These are phyloP conservation scores for Drosophila neutralis DNA, from an alignment of 2,888 invertebrate species.

Conservation along the genomic window DNA sequence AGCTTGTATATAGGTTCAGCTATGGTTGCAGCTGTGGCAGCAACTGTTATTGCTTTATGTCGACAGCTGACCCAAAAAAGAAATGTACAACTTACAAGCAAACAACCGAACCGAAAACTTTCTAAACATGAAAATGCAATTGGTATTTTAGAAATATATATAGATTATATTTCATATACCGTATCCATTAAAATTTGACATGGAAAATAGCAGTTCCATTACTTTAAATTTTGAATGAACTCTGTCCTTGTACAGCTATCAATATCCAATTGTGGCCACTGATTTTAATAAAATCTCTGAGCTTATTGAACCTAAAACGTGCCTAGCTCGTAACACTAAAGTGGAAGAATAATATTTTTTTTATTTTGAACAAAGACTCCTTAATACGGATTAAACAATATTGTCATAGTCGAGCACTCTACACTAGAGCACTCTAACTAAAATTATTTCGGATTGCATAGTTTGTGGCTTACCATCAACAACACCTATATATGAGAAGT, in stretches of 20 bases:
- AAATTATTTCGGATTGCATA: constrained; percentile 17
- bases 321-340: too few species aligned
- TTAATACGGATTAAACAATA: not conserved
- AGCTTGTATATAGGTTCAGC: not conserved
- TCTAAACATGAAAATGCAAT: constrained; percentile 57
- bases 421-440: not conserved
- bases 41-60: constrained; percentile 13
- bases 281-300: not conserved
- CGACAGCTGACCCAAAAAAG: constrained; percentile 32
- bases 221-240: not conserved
- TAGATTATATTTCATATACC: not conserved
- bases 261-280: not conserved
- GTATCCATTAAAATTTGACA: not conserved
- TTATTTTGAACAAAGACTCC: not conserved
- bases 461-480: constrained; percentile 16
- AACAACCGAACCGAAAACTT: constrained; percentile 34
- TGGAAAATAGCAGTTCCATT: not conserved
- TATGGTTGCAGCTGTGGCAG: constrained; percentile 16
- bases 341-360: too few species aligned
- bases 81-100: constrained; percentile 20
- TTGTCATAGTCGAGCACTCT: not conserved
- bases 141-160: constrained; percentile 15
- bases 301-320: not conserved
- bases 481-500: constrained; percentile 9
- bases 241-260: not conserved